A percentile compares a stretch with the other conserved stretches of the same genome.
Conservation (phyloP, 2,113 vertebrate genomes). For the Syngnathus floridae region DNA sequence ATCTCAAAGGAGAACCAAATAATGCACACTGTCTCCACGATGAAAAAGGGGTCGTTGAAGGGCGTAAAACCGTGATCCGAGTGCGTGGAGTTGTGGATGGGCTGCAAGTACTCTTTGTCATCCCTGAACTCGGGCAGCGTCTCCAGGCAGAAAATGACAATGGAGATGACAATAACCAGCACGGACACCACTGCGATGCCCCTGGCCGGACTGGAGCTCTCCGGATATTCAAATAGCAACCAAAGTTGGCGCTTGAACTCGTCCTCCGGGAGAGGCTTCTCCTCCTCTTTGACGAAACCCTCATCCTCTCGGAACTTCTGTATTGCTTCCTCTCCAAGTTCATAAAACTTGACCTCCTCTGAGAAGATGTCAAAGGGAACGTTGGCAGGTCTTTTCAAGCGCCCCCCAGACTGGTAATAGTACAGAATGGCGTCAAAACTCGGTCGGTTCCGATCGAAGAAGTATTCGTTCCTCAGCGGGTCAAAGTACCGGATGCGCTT, state of each 20-base stretch:
- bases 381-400: conserved; percentile 90
- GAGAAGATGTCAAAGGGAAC: conserved; percentile 97
- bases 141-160: conserved; percentile 95
- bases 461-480: conserved; percentile 95
- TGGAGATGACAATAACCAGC: conserved; percentile 95
- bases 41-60: conserved; percentile 97
- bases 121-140: conserved; percentile 95
- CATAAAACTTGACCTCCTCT: conserved; percentile 97
- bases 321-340: conserved; percentile 92
- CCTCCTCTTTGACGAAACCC: conserved; percentile 94
- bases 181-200: conserved; percentile 96
- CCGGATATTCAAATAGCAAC: conserved; percentile 96
- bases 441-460: conserved; percentile 93
- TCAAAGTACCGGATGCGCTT: conserved; percentile 94
- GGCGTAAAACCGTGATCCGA: conserved; percentile 81
- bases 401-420: conserved; percentile 92
- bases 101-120: conserved; percentile 80
- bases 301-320: conserved; percentile 96
- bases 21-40: conserved; percentile 97
- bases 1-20: conserved; percentile 99
- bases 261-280: conserved; percentile 85
- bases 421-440: conserved; percentile 97
- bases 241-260: conserved; percentile 98
- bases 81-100: conserved; percentile 74
- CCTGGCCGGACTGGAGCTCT: conserved; percentile 91